A percentile compares a stretch with the other conserved stretches of the same genome.
Evolutionary conservation across 2,888 invertebrate genomes (phyloP).

Genomic region (Lithophane socia): DNA sequence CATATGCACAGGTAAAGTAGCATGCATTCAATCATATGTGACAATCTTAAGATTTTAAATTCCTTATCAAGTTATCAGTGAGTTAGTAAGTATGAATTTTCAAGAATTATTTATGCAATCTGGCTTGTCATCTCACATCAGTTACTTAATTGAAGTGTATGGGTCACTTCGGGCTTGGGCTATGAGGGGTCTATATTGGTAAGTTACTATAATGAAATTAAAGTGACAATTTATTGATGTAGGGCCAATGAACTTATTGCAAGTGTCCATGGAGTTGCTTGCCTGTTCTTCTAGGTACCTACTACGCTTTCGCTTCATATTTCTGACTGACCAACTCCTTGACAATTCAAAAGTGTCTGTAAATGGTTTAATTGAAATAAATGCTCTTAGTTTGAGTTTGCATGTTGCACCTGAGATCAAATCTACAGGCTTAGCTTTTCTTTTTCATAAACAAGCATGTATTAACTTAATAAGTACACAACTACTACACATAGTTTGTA

Average conservation of each 20-base stretch:
- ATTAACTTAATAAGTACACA: background rate
- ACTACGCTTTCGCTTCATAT: background rate
- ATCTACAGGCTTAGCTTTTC: background rate
- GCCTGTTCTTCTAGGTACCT: background rate
- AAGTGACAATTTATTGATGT: background rate
- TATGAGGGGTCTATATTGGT: background rate
- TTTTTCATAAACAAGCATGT: background rate
- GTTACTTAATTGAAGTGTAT: background rate
- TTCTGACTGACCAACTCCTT: background rate
- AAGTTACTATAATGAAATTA: background rate
- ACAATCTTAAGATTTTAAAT: conserved; percentile 34
- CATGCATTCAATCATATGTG: conserved; percentile 10
- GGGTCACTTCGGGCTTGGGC: background rate
- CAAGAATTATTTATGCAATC: conserved; percentile 17
- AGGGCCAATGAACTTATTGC: background rate
- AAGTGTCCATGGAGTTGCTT: background rate
- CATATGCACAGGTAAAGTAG: conserved; percentile 1
- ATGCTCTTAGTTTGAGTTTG: background rate
- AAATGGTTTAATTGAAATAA: background rate
- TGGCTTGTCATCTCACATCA: background rate
- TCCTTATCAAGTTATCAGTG: conserved; percentile 30
- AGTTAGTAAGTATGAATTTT: background rate
- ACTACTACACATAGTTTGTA: background rate
- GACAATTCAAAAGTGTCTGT: background rate
- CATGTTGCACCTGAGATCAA: background rate